phyloP scores from a whole-genome alignment of 2,113 vertebrate genomes.

The Polypterus bichir region DNA sequence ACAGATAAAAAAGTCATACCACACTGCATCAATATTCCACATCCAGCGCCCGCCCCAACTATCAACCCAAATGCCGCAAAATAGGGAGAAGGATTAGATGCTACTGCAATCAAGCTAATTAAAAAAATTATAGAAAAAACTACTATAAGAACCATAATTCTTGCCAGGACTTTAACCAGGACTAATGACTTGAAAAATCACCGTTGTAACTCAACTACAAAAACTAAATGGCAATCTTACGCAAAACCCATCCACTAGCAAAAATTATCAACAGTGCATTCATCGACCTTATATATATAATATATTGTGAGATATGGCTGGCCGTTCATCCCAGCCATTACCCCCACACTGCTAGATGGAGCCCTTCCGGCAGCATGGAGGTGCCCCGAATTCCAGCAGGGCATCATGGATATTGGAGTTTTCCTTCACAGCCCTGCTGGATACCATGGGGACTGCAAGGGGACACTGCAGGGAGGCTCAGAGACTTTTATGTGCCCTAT shows the following conservation, averaged over 20 bases:
- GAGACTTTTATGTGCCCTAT: no score
- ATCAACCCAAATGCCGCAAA: slow-evolving; percentile 22
- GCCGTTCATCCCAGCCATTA: no score
- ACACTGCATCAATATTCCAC: slow-evolving; percentile 16
- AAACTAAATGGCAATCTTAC: slow-evolving; percentile 16
- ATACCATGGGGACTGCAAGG: no score
- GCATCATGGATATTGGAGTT: no score
- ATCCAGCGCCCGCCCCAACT: not conserved
- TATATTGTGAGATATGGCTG: no score
- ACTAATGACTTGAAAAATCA: slow-evolving; percentile 27
- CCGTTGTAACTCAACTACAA: slow-evolving; percentile 27
- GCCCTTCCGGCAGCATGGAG: no score
- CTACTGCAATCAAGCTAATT: slow-evolving; percentile 8
- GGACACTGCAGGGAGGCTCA: no score
- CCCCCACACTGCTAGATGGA: no score
- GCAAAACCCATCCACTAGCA: slow-evolving; percentile 17
- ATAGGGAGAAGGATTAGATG: slow-evolving; percentile 22
- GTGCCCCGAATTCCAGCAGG: no score
- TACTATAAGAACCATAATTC: slow-evolving; percentile 21
- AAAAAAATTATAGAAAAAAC: slow-evolving; percentile 17
- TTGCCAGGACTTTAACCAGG: slow-evolving; percentile 20
- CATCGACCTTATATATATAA: no score
- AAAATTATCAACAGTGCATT: slow-evolving; percentile 6
- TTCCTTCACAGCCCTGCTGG: no score
- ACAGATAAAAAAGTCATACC: no score